phyloP scores from a whole-genome alignment of 1,140 invertebrate genomes.

The Trichogramma pretiosum region DNA sequence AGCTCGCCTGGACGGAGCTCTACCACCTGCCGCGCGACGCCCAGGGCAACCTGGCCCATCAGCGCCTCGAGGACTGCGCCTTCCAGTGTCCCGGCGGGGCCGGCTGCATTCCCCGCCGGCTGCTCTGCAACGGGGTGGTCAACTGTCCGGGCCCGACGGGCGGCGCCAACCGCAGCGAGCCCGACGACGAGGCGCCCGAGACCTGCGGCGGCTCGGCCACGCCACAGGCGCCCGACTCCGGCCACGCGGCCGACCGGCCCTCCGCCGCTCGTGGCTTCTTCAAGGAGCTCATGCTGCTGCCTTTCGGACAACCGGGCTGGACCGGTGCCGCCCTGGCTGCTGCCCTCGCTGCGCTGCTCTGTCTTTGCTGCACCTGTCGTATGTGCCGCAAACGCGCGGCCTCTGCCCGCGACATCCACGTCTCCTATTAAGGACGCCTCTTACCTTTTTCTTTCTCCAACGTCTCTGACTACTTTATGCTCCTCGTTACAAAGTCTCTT shows the following conservation, averaged over 20 bases:
- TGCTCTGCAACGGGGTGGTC: slow-evolving; percentile 78
- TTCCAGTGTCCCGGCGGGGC: slow-evolving; percentile 77
- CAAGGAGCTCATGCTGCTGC: slow-evolving; percentile 1
- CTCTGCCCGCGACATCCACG: slow-evolving; percentile 39
- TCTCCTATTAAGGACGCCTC: slow-evolving; percentile 35
- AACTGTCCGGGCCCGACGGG: slow-evolving; percentile 59
- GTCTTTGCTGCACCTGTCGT: slow-evolving; percentile 42
- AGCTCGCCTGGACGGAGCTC: slow-evolving; percentile 83
- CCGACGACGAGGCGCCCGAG: slow-evolving; percentile 39
- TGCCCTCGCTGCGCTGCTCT: slow-evolving; percentile 40
- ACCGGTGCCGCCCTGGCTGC: slow-evolving; percentile 40
- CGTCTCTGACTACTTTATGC: background rate
- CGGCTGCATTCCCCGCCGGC: slow-evolving; percentile 68
- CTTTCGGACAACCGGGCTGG: slow-evolving; percentile 37
- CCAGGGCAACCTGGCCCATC: slow-evolving; percentile 70
- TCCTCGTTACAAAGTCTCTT: background rate
- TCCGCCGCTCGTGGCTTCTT: background rate
- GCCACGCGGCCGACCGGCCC: slow-evolving; percentile 8
- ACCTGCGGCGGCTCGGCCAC: slow-evolving; percentile 29
- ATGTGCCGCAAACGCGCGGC: slow-evolving; percentile 38
- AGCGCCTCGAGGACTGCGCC: slow-evolving; percentile 57
- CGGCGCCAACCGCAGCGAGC: slow-evolving; percentile 27
- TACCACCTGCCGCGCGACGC: slow-evolving; percentile 74
- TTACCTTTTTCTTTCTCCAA: background rate
- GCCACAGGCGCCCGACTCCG: background rate